Base-by-base conservation (phyloP, 2,888 invertebrate species). In the Camponotus fellah region DNA sequence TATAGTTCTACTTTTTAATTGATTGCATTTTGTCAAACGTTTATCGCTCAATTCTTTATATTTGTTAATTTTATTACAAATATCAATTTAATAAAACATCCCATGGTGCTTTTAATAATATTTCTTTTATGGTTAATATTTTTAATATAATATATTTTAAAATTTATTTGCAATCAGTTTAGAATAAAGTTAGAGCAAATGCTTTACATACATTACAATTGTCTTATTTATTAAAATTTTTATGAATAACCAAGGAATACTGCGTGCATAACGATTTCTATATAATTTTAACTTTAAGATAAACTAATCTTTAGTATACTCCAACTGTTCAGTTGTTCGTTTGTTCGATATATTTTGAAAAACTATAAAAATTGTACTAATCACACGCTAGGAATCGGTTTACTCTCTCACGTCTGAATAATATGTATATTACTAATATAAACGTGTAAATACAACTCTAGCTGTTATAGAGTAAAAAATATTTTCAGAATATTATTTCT, bases 341-440 rank as follows among this genome's bases (percentile, higher is more conserved):
- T 71, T 60, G 43, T 37, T 80, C 72, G 14, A 58, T 58, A 56
- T 26, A 79, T 14, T 71, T 80, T 80, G 72, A 71, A 80, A 80
- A 72, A 80, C 79, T 80, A 80, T 72, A 80, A 80, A 80, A 80
- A 71, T 79, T 79, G 72, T 60, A 60, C 72, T 80, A 80, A 80
- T 60, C 17, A 46, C 46, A 12, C 60, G 26, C 37, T 80, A 80
- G 79, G 34, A 79, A 71, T 58, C 21, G 34, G 21, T 72, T 71
- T 60, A 72, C 26, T 58, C 72, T 79, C 58, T 58, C 58, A 58
- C 58, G 34, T 26, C 46, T 60, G 60, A 43, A 34, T 21, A 60
- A 71, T 21, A 21, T 46, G 43, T 72, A 80, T 34, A 46, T 43
- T 46, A 40, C 60, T 21, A 37, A 65, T 64, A 6, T 56, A 77